These are phyloP conservation scores for Hippocampus zosterae DNA, from an alignment of 2,113 vertebrate species.

Conservation along the genomic window DNA sequence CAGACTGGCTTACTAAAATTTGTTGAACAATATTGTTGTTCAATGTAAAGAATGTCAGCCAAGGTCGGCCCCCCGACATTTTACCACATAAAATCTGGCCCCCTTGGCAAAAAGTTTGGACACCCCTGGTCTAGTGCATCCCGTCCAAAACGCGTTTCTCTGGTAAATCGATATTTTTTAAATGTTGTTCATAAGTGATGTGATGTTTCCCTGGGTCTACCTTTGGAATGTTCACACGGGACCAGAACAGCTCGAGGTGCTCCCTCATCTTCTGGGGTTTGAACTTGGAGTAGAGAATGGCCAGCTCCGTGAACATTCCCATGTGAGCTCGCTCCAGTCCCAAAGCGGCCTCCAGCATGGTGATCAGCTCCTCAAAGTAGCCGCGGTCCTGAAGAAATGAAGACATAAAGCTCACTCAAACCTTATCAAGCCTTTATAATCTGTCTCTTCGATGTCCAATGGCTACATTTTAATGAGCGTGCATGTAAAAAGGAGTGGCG, in stretches of 20 bases:
- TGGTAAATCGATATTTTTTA: not conserved
- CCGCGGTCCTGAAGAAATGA: slow-evolving; percentile 82
- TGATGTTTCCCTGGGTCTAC: slow-evolving; percentile 51
- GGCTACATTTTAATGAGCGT: not conserved
- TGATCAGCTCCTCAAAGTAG: slow-evolving; percentile 98
- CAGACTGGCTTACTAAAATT: too few relatives aligned
- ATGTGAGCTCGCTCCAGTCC: slow-evolving; percentile 96
- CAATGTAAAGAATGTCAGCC: too few relatives aligned
- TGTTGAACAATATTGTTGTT: too few relatives aligned
- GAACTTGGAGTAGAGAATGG: slow-evolving; percentile 98
- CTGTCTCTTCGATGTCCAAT: too few relatives aligned
- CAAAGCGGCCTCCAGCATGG: slow-evolving; percentile 95
- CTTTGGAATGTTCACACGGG: slow-evolving; percentile 98
- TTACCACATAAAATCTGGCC: too few relatives aligned
- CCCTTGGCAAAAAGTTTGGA: too few relatives aligned
- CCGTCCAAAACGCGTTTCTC: not conserved
- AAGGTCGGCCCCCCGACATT: too few relatives aligned
- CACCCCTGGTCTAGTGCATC: not conserved
- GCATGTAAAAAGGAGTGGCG: not conserved
- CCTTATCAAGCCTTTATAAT: not conserved
- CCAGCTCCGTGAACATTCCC: slow-evolving; percentile 99
- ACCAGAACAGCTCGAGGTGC: slow-evolving; percentile 98
- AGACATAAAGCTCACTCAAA: not conserved
- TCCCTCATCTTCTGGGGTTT: slow-evolving; percentile 99
- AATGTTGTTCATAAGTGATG: not conserved